These are phyloP conservation scores for Scaptodrosophila latifasciaeformis DNA, from an alignment of 2,888 invertebrate genomes.

Conservation along the genomic window DNA sequence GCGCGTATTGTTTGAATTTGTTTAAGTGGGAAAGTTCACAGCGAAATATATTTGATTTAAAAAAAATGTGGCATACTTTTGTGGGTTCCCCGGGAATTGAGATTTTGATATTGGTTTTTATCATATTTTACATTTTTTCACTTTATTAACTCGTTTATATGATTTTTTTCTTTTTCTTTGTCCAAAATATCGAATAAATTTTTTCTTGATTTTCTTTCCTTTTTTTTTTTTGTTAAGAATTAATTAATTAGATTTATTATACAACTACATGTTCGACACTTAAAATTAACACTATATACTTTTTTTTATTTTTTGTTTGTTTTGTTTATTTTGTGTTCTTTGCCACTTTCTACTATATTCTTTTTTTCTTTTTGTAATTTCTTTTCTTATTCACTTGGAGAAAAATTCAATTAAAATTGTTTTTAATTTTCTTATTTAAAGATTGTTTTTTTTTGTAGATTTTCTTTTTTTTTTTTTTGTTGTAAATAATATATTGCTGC, in stretches of 20 bases:
- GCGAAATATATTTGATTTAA: too few relatives aligned
- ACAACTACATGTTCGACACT: constrained; percentile 53
- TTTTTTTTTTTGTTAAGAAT: constrained; percentile 33
- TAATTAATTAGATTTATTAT: constrained; percentile 48
- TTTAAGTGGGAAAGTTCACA: neutral
- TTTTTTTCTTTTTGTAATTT: constrained; percentile 47
- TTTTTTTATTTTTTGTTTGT: neutral
- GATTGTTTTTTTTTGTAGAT: constrained; percentile 32
- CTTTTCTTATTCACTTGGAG: constrained; percentile 38
- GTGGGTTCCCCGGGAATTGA: too few relatives aligned
- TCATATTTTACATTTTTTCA: constrained; percentile 44
- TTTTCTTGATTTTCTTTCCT: constrained; percentile 43
- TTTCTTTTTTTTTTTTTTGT: constrained; percentile 4
- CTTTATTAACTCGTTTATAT: constrained; percentile 52
- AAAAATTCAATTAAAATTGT: constrained; percentile 35
- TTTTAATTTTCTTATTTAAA: constrained; percentile 21
- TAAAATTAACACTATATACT: constrained; percentile 43
- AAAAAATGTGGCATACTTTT: too few relatives aligned
- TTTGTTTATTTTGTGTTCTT: neutral
- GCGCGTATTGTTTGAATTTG: neutral
- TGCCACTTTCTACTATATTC: constrained; percentile 48
- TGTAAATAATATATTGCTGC: constrained; percentile 5
- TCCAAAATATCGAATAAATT: constrained; percentile 22
- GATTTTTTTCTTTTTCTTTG: constrained; percentile 30
- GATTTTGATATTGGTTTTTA: too few relatives aligned